Base-by-base conservation (phyloP, 1,140 invertebrate species). In the Hycleus phaleratus region DNA sequence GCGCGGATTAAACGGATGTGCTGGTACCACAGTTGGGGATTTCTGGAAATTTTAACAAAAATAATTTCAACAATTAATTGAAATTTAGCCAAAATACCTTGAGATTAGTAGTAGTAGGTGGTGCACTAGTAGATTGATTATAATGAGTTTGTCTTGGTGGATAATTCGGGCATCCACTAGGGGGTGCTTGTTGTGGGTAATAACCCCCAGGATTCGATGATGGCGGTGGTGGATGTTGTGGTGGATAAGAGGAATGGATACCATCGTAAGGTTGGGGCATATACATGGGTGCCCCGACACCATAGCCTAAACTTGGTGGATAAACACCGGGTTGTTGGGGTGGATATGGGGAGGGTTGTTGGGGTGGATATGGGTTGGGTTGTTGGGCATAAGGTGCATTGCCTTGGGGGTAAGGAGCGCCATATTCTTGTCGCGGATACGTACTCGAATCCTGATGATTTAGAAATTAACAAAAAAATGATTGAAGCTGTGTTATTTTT, bases 1-100 rank as follows among this genome's bases (percentile, higher is more conserved):
- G 32, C 83, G 78, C 3, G 87, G 79, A 69, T 90, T 81, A 74
- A 89, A 90, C 4, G 80, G 79, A 25, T 82, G 79, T 40, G 77
- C 79, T 1, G 85, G 80, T 12, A 78, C 77, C 7, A 90, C 82
- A 0, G 85, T 88, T 25, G 83, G 82, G 44, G 77, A 79, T 56
- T 78, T 81, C 83, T 85, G 73, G 38, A 74, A 75, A 32, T 32
- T 7, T 32, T 7, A 32, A 32, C 7, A 7, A 7, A 32, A 32
- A 32, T 32, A 32, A 18, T 18, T 18, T 18, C 18, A 18, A 1
- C 18, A 18, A 18, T 18, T 18, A 18, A 18, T 18, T 18, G 18
- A 18, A 18, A 1, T 18, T 18, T 18, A 1, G 18, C 18, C 18
- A 18, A 18, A 18, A 18, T 18, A 18, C 18, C 18, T 18, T 1